Conservation (phyloP, 1,140 invertebrate species). For the Caenorhabditis brenneri region DNA sequence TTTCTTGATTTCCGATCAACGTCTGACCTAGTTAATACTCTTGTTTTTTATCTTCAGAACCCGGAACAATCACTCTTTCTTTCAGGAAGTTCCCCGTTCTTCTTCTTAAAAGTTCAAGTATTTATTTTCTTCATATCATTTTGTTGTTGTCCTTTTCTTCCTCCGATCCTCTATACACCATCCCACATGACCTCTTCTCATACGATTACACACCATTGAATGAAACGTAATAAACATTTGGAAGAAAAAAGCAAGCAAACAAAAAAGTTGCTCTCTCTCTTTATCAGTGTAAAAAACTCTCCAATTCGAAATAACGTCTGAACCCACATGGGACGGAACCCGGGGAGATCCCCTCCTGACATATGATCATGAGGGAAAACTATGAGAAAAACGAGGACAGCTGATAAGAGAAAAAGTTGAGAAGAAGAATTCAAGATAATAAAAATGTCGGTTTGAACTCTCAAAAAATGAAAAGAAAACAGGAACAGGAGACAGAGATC, state of each 20-base stretch:
- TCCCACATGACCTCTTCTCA: conserved; percentile 21
- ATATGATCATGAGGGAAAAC: not conserved
- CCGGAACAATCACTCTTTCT: not conserved
- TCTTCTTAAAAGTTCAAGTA: not conserved
- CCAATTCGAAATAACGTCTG: not conserved
- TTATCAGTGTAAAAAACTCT: not conserved
- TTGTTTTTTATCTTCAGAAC: not conserved
- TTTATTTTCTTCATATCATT: not conserved
- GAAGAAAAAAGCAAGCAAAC: not conserved
- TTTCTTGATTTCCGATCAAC: too few relatives aligned
- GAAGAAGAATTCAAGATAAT: not conserved
- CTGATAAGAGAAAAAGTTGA: not conserved
- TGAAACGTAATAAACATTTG: conserved; percentile 29
- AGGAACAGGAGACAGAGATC: not conserved
- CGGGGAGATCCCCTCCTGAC: conserved; percentile 11
- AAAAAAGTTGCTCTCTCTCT: conserved; percentile 20
- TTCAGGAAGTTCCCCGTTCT: not conserved
- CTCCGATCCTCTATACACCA: not conserved
- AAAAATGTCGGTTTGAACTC: not conserved
- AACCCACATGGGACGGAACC: not conserved
- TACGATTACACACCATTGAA: conserved; percentile 25
- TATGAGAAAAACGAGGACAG: too few relatives aligned
- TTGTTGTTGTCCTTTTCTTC: not conserved
- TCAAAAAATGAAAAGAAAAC: too few relatives aligned
- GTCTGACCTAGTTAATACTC: too few relatives aligned